Conservation (phyloP, 2,113 vertebrate species). For the Cryptomyrus ogoouensis region DNA sequence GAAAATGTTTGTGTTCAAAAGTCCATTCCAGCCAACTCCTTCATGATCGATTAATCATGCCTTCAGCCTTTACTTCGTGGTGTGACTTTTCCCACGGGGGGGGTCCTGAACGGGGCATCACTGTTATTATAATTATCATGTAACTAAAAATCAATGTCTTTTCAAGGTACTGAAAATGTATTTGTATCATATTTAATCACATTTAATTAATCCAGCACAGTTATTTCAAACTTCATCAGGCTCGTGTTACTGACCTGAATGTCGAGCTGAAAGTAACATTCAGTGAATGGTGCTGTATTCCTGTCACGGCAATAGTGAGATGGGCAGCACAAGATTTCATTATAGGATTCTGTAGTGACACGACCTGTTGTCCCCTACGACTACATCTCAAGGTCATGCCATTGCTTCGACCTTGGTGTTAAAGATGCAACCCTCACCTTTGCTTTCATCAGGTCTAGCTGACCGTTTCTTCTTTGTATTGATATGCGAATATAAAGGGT, state of each 20-base stretch:
- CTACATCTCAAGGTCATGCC: background rate
- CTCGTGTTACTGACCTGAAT: background rate
- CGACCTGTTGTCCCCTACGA: background rate
- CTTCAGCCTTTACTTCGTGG: background rate
- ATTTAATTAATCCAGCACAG: background rate
- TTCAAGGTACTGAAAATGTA: background rate
- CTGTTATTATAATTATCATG: background rate
- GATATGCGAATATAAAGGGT: background rate
- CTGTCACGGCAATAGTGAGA: background rate
- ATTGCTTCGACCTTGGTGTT: background rate
- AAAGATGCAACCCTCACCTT: background rate
- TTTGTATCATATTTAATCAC: background rate
- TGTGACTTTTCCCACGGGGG: background rate
- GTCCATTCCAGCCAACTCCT: background rate
- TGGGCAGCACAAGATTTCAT: background rate
- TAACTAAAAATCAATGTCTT: background rate
- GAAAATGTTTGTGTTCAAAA: background rate
- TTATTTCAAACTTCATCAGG: background rate
- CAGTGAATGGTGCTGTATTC: background rate
- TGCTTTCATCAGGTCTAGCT: background rate
- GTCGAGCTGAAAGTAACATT: background rate
- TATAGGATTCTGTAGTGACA: background rate
- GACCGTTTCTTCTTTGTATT: background rate
- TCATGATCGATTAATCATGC: background rate
- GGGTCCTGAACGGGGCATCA: no score